These are phyloP conservation scores for Taenioides sp. DNA, from an alignment of 2,797 vertebrate species.

Conservation along the genomic window DNA sequence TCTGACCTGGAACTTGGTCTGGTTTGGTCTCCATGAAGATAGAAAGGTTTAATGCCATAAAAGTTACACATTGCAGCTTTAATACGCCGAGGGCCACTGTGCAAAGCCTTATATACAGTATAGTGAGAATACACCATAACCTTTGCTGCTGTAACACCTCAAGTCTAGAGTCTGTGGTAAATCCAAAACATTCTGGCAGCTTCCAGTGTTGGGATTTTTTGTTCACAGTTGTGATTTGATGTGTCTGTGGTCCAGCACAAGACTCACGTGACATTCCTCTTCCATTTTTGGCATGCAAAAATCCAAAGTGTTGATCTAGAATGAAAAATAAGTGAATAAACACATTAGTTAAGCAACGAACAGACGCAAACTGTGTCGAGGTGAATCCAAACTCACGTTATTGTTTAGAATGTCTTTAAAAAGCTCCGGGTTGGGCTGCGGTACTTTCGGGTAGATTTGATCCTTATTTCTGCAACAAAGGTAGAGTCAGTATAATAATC, in stretches of 20 bases:
- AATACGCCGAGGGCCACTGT: too few relatives aligned
- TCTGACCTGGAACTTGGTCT: too few relatives aligned
- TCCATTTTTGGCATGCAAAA: background rate
- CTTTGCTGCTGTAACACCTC: too few relatives aligned
- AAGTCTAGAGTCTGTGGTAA: too few relatives aligned
- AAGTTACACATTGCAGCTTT: too few relatives aligned
- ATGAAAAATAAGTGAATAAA: background rate
- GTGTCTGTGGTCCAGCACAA: background rate
- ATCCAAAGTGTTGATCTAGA: background rate
- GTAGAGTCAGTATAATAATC: too few relatives aligned
- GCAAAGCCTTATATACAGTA: too few relatives aligned
- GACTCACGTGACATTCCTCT: conserved; percentile 3
- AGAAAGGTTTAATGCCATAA: too few relatives aligned
- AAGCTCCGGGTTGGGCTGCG: background rate
- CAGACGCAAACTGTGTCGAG: too few relatives aligned
- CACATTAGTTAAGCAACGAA: background rate
- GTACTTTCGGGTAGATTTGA: background rate
- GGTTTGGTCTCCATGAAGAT: too few relatives aligned
- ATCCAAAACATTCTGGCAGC: background rate
- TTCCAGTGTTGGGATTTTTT: background rate
- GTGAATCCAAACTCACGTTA: background rate
- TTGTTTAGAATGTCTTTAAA: background rate
- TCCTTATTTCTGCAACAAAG: background rate
- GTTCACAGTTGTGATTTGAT: background rate
- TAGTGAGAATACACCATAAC: too few relatives aligned